Base-by-base conservation (phyloP, 2,113 vertebrate species). In the Dasypus novemcinctus region DNA sequence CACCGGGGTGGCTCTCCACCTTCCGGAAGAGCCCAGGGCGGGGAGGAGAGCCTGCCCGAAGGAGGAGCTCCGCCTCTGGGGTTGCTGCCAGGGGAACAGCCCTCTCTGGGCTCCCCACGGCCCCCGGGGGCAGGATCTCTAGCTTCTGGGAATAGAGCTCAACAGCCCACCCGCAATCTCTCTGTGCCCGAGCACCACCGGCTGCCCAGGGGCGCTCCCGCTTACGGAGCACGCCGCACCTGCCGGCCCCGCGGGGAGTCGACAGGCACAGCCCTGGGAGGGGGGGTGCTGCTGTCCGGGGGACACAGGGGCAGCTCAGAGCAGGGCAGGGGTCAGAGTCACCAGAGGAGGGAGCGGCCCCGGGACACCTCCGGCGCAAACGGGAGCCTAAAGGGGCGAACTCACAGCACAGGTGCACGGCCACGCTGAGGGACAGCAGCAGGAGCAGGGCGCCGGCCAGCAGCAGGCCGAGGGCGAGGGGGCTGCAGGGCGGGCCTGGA, bases 361-460 rank as follows among this genome's bases (percentile, higher is more conserved):
- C 4, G 21, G 29, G 54, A 46, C 17, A 84, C 29, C 7, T 59
- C 20, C 10, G 31, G 1, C 61, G 61, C 59, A 61, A 82, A 64
- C 10, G 14, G 64, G 63, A 0, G 41, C 38, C 46, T 29, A 3
- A 71, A 27, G 69, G 20, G 36, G 7, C 72, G 3, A 21, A 97
- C 97, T 98, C 92, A 98, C 97, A 75, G 43, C 90, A 57, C 8
- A 95, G 33, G n/a, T 59, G 94, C 76, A 97, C 5, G 14, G 89
- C 78, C 54, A 93, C 86, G 4, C 31, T 59, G 27, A 98, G 91
- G 27, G 80, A 90, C 33, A 97, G 52, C 41, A 98, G 95, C 68
- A 97, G 91, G 74, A 97, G 4, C 68, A 96, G 49, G 54, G 71
- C 0, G 0, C 80, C 59, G 0, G 75, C 76, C 57, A 31, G 71